Percentiles rank a stretch among this genome's conserved stretches.
phyloP scores from a whole-genome alignment of 2,888 invertebrate species.

The Aspidiotus destructor region DNA sequence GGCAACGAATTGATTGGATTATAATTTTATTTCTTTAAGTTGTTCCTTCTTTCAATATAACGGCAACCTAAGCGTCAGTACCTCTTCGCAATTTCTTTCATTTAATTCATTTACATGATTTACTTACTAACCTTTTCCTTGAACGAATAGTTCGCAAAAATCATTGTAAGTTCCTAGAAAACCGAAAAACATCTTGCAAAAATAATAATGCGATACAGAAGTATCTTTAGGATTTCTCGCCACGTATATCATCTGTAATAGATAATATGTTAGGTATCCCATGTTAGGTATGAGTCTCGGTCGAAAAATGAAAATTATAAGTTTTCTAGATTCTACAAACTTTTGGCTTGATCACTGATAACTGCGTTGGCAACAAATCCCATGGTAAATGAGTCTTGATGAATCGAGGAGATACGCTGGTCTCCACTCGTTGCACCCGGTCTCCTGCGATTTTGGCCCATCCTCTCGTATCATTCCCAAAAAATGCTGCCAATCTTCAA shows the following conservation, averaged over 20 bases:
- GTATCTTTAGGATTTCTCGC: conserved; percentile 84
- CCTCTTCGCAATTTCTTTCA: no score
- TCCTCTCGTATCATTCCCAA: conserved; percentile 51
- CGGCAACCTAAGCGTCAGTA: no score
- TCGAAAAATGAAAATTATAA: neutral
- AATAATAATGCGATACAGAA: conserved; percentile 78
- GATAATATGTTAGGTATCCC: neutral
- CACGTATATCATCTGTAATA: conserved; percentile 65
- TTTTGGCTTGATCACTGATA: conserved; percentile 59
- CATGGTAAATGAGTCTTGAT: no score
- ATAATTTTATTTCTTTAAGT: neutral
- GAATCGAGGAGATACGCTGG: conserved; percentile 54
- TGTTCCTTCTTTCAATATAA: neutral
- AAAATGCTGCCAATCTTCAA: conserved; percentile 48
- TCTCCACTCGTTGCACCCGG: conserved; percentile 60
- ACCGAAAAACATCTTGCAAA: conserved; percentile 62
- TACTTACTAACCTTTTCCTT: conserved; percentile 53
- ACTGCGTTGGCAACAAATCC: conserved; percentile 46
- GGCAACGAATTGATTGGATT: no score
- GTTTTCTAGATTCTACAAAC: conserved; percentile 42
- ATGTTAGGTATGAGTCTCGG: neutral
- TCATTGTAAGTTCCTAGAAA: conserved; percentile 56
- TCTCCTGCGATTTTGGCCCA: conserved; percentile 53
- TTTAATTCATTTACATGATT: neutral
- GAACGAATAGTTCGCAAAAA: conserved; percentile 63